Base-by-base conservation (phyloP, 2,888 invertebrate species). In the Ametastegia equiseti region DNA sequence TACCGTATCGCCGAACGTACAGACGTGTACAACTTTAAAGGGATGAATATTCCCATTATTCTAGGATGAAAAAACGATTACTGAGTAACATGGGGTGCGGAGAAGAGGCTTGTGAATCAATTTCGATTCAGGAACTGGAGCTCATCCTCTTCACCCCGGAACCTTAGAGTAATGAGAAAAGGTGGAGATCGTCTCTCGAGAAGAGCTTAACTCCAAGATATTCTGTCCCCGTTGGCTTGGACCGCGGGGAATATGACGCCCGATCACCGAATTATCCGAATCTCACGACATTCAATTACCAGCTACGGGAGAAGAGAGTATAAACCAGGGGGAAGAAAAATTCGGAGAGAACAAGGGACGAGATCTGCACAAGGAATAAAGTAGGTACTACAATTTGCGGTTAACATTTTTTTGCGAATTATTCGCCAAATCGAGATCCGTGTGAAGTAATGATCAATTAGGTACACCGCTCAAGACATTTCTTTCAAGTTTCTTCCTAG, bases 171-270 rank as follows among this genome's bases (percentile, higher is more conserved):
- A 36, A 75, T 54, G 50, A 75, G 75, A 50, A 75, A 75, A 54
- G 33, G 75, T 54, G 50, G 36, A 54, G 50, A 33, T 75, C 75
- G 33, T 27, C 50, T 6, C 11, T n/a, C 7, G 36, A 75, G 75
- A 50, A 54, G 19, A 75, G 75, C 75, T 75, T 45, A 54, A 50
- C 11, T 75, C 33, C 3, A 36, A 19, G 50, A 75, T 54, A 75
- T 75, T 75, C 50, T 50, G 33, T 33, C 36, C 33, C 54, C 36
- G n/a, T 75, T 75, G 75, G 54, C 75, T 30, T 36, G 54, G 75
- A 75, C 50, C 75, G n/a, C 36, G 9, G 75, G 75, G 50, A 50
- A 75, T 75, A 36, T 75, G 75, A 75, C 75, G 36, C 50, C 50
- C 75, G 50, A 75, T 75, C 75, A 50, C 75, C 36, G 54, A 50